Base-by-base conservation (phyloP, 2,888 invertebrate species). In the Brassicogethes aeneus region DNA sequence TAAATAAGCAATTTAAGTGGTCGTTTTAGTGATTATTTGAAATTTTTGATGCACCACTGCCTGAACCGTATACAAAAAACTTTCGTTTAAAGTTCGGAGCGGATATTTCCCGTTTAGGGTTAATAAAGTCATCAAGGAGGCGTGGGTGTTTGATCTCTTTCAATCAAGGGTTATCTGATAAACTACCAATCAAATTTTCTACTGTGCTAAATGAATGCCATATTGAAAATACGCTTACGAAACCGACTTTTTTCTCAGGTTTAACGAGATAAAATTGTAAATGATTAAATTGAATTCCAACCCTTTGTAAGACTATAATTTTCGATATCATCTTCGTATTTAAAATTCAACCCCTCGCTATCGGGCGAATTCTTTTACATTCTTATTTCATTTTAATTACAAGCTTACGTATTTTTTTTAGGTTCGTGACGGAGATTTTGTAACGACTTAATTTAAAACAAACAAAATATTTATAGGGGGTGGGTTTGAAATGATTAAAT, bases 381-480 rank as follows among this genome's bases (percentile, higher is more conserved):
- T 46, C 46, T 51, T 52, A 52, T 53, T 52, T 47, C 47, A 45
- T 48, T 49, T 52, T 53, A 52, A 53, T 53, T 52, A 53, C 48
- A 51, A 36, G 47, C 42, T 46, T 48, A 48, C 45, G 48, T 48
- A 48, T 48, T 48, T n/a, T 51, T 50, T 47, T 47, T 34, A 43
- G 37, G 38, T 46, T 37, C 33, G 40, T 23, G 17, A 33, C 43
- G 48, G 44, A 44, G n/a, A n/a, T 45, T 47, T 48, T 47, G 15
- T 37, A 50, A 49, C 52, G 47, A 51, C 53, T 53, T 51, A 48
- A 53, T 53, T 40, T 41, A 43, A 47, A 46, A 47, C 47, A 51
- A 50, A 53, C 50, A 48, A 46, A 48, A 37, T 39, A 42, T 40
- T 16, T 34, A 37, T 40, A 3, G 34, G 16, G 37, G 43, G 40